A percentile compares a stretch with the other conserved stretches of the same genome.
Evolutionary conservation across 2,888 invertebrate genomes (phyloP).

Genomic region (Apamea anceps): DNA sequence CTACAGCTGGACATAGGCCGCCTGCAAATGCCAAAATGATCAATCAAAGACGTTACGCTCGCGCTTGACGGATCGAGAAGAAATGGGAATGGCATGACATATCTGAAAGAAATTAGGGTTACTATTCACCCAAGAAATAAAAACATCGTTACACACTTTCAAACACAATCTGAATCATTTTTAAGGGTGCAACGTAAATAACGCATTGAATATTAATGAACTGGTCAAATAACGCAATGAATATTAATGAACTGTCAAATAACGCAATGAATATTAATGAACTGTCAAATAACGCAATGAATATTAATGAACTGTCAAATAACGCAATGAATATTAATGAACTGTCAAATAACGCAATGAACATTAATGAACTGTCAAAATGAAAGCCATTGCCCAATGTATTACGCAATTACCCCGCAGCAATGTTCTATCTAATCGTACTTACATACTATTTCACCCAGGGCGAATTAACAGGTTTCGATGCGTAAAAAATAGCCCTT

Average conservation of each 20-base stretch:
- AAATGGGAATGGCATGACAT: background rate
- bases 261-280: background rate
- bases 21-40: background rate
- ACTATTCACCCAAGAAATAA: background rate
- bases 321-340: background rate
- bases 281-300: too few relatives aligned
- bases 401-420: background rate
- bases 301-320: background rate
- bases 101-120: background rate
- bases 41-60: background rate
- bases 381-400: background rate
- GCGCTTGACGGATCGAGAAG: too few relatives aligned
- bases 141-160: too few relatives aligned
- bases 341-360: too few relatives aligned
- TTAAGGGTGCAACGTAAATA: too few relatives aligned
- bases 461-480: background rate
- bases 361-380: background rate
- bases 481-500: background rate
- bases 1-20: background rate
- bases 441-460: background rate
- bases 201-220: background rate
- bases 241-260: background rate
- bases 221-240: background rate
- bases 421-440: background rate
- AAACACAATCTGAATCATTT: too few relatives aligned